Evolutionary conservation across 2,113 vertebrate species (phyloP), one percentile per base, ranked within the genome.

Genomic region (Prunella fulvescens): DNA sequence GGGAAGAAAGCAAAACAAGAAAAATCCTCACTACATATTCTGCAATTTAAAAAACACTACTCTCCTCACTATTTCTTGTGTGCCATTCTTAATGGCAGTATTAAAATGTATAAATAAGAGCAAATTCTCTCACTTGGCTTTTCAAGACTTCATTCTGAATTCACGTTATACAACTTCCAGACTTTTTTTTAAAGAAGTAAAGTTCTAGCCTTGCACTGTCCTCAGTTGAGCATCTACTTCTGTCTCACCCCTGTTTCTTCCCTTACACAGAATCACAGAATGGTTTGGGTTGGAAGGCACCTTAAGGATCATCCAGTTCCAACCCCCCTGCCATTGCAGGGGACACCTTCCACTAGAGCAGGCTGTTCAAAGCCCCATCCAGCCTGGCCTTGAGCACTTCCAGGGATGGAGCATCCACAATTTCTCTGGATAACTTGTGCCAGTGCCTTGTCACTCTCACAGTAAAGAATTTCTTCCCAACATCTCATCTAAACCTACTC

Each of bases 311-410:
- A 45, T 4, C 24, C 40, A 53, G 45, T 40, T 67, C 29, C 53
- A 81, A 22, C 0, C 3, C 12, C 13, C 6, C n/a, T 26, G 45
- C 13, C 51, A 81, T 8, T 11, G 29, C 0, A 1, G 7, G 6
- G 5, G 10, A 35, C 12, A 40, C 10, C 16, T 90, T 31, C 35
- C 79, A 54, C 25, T 23, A 69, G 10, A 67, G 3, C 40, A 76
- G 4, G 16, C 9, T 54, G 47, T 14, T 61, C 20, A 47, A n/a
- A 82, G 47, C 40, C 25, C 20, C 54, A 82, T 28, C 20, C 45
- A 60, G 31, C 17, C 2, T 40, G 10, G 40, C 20, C 29, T 69
- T 53, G 19, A 76, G 61, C n/a, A 31, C 11, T 54, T 69, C 12
- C 40, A 54, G 13, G 19, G 16, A 35, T 18, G 20, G 8, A 20